These are phyloP conservation scores for Chrysina gloriosa DNA, from an alignment of 2,888 invertebrate genomes.

Conservation along the genomic window DNA sequence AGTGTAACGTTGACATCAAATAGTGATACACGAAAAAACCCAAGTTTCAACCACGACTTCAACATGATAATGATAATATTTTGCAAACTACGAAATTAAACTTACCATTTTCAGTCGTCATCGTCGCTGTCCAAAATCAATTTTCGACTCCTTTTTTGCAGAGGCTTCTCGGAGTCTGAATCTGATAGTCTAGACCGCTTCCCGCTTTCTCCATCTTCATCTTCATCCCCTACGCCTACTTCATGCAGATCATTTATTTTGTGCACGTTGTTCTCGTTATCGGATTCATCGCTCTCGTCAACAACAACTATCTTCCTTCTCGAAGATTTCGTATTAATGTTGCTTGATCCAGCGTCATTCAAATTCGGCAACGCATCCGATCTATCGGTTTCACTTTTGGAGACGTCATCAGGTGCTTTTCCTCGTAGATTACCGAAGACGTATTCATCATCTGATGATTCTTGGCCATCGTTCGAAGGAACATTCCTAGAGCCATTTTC, in stretches of 20 bases:
- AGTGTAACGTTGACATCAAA: no score
- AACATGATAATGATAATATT: no score
- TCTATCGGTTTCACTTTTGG: neutral
- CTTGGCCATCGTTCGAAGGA: neutral
- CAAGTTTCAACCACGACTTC: no score
- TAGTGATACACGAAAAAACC: no score
- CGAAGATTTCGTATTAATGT: neutral
- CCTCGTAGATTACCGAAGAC: constrained; percentile 52
- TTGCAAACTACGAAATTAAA: constrained; percentile 5
- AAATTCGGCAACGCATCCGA: neutral
- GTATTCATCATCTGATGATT: constrained; percentile 58
- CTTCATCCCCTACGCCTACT: constrained; percentile 41
- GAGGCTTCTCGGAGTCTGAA: constrained; percentile 53
- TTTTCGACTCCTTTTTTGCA: constrained; percentile 50
- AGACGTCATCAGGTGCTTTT: neutral
- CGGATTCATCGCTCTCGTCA: neutral
- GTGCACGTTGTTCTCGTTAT: neutral
- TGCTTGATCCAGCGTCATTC: neutral
- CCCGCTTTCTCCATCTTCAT: constrained; percentile 40
- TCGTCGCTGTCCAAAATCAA: constrained; percentile 55
- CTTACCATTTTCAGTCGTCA: constrained; percentile 49
- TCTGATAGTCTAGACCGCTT: constrained; percentile 50
- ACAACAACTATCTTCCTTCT: neutral
- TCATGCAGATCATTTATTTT: neutral
- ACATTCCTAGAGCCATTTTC: neutral